A percentile compares a stretch with the other conserved stretches of the same genome.
Conservation (phyloP, 2,797 vertebrate species). For the Agapornis canus region DNA sequence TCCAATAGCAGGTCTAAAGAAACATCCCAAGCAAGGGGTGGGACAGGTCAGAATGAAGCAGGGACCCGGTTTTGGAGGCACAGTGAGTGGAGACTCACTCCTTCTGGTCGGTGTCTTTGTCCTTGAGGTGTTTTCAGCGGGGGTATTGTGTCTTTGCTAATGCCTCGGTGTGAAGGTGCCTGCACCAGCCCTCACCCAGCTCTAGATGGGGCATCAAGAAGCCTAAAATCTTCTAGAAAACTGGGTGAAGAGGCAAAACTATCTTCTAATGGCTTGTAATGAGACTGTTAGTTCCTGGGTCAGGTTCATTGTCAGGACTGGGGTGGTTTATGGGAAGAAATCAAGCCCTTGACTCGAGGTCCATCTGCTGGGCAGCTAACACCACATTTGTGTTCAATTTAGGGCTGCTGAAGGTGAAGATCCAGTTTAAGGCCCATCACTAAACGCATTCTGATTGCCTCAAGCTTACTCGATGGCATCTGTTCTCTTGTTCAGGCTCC, state of each 20-base stretch:
- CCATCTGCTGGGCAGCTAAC: background rate
- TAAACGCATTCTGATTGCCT: background rate
- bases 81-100: background rate
- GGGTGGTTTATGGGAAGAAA: background rate
- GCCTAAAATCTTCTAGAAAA: background rate
- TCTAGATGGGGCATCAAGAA: background rate
- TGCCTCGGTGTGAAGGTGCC: background rate
- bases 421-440: background rate
- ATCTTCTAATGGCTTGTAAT: background rate
- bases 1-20: background rate
- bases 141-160: background rate
- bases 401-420: background rate
- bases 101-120: background rate
- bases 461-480: background rate
- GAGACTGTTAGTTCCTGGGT: background rate
- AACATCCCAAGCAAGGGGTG: background rate
- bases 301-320: background rate
- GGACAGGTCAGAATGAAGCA: background rate
- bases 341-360: background rate
- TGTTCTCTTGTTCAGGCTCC: slow-evolving; percentile 76
- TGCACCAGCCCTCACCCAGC: background rate
- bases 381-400: fast-evolving
- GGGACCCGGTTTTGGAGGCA: background rate
- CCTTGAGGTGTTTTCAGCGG: fast-evolving
- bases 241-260: background rate